Evolutionary conservation across 1,140 invertebrate genomes (phyloP), one percentile per base, ranked within the genome.

Genomic region (Orchestia grillus): DNA sequence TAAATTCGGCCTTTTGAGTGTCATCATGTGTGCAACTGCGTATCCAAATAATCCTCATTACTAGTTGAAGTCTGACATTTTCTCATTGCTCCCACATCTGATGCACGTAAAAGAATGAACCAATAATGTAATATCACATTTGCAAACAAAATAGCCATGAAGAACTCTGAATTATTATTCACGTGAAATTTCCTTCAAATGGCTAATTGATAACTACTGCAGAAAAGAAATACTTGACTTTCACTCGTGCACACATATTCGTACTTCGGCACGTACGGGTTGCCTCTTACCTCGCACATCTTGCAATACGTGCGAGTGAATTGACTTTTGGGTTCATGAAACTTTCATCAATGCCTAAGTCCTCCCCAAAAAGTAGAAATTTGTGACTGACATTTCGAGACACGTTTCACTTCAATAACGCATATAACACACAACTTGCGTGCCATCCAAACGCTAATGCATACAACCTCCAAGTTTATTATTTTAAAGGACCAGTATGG

Each of bases 1-100:
- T 94, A 94, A 94, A 94, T 94, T 94, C 92, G 92, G 92, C 92
- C 92, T 94, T 94, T 94, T 94, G 92, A 94, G 92, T 94, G 92
- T 94, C 92, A 94, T 94, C 92, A 94, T 47, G 92, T n/a, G 44
- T 94, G 92, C 92, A 19, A 36, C 62, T 77, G 62, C 11, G 62
- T 36, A 28, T 77, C 62, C 47, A 53, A 53, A 53, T 53, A 53
- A 8, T 53, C 19, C 47, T 53, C 19, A 53, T 53, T 53, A 53
- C 6, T 19, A 77, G 36, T 19, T 36, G 62, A 77, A 36, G 62
- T 36, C 28, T 15, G 62, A 77, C 36, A 77, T 77, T 77, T 77
- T 77, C 1, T 36, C 28, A 53, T 23, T 77, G 62, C 28, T 15
- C 19, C 62, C 36, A 77, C 36, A 77, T 77, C 11, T 23, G 62